Evolutionary conservation across 2,113 vertebrate species (phyloP).

Genomic region (Macrotus californicus): DNA sequence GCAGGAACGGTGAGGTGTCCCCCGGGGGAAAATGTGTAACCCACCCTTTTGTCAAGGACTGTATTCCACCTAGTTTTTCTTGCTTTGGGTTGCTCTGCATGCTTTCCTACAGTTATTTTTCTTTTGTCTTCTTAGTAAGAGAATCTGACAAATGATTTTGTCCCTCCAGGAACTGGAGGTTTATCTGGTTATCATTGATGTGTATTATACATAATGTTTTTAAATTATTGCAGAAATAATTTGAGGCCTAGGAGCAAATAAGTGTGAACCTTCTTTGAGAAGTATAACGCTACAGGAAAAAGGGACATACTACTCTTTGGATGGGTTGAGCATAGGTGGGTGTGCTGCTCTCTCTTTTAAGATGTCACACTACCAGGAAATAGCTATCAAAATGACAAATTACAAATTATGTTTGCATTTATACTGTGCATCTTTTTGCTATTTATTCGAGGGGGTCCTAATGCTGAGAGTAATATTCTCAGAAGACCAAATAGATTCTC

Average conservation of each 20-base stretch:
- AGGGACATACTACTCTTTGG: neutral
- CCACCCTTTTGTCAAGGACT: neutral
- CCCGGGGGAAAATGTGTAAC: neutral
- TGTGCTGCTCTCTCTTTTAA: neutral
- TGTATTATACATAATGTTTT: neutral
- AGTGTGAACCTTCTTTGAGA: neutral
- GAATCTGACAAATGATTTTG: neutral
- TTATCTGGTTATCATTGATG: neutral
- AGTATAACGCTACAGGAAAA: neutral
- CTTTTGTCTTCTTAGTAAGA: neutral
- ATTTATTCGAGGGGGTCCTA: neutral
- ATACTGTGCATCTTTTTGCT: neutral
- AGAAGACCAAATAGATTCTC: neutral
- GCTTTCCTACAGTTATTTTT: neutral
- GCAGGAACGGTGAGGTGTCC: neutral
- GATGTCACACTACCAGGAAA: neutral
- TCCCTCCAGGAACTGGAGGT: neutral
- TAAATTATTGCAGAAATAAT: neutral
- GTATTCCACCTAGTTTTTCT: neutral
- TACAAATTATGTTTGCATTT: accelerated
- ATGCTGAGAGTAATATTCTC: neutral
- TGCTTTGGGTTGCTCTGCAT: neutral
- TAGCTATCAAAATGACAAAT: neutral
- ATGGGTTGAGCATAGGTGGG: neutral
- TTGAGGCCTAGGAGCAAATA: neutral